Percentiles rank a stretch among this genome's conserved stretches.
These are phyloP conservation scores for Calameuta filiformis DNA, from an alignment of 2,888 invertebrate genomes.

Conservation along the genomic window DNA sequence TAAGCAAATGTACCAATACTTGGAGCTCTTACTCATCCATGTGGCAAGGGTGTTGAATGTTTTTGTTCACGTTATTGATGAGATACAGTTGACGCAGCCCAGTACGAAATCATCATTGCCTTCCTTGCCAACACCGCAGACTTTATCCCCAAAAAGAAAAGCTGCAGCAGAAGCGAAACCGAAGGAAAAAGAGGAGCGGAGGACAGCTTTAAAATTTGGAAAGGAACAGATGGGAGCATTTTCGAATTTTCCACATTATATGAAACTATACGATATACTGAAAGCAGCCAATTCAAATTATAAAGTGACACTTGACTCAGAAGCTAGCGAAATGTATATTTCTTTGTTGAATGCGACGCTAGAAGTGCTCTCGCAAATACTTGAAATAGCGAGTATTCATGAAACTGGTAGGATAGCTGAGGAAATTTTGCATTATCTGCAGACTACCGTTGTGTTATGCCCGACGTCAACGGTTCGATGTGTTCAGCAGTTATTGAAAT, in stretches of 20 bases:
- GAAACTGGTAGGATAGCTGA: slow-evolving; percentile 83
- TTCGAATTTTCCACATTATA: slow-evolving; percentile 80
- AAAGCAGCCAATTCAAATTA: slow-evolving; percentile 88
- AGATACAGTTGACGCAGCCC: slow-evolving; percentile 70
- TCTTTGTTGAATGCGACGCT: slow-evolving; percentile 72
- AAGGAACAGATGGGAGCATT: slow-evolving; percentile 73
- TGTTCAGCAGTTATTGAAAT: slow-evolving; percentile 81
- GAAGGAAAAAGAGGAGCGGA: slow-evolving; percentile 66
- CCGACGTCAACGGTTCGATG: slow-evolving; percentile 78
- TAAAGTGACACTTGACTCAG: slow-evolving; percentile 84
- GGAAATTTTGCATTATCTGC: slow-evolving; percentile 82
- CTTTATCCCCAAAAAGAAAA: slow-evolving; percentile 66
- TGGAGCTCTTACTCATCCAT: slow-evolving; percentile 75
- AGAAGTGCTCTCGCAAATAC: slow-evolving; percentile 75
- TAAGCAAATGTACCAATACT: slow-evolving; percentile 57
- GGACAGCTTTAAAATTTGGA: slow-evolving; percentile 62
- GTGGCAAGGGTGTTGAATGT: slow-evolving; percentile 79
- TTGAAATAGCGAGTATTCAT: slow-evolving; percentile 76
- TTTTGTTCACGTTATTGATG: slow-evolving; percentile 81
- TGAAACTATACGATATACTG: slow-evolving; percentile 85
- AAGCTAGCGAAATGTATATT: slow-evolving; percentile 80
- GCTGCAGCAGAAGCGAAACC: slow-evolving; percentile 54
- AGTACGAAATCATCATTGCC: slow-evolving; percentile 71
- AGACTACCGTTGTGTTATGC: slow-evolving; percentile 77
- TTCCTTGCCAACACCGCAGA: slow-evolving; percentile 66